Evolutionary conservation across 2,888 invertebrate species (phyloP).

Genomic region (Phyllotreta striolata): DNA sequence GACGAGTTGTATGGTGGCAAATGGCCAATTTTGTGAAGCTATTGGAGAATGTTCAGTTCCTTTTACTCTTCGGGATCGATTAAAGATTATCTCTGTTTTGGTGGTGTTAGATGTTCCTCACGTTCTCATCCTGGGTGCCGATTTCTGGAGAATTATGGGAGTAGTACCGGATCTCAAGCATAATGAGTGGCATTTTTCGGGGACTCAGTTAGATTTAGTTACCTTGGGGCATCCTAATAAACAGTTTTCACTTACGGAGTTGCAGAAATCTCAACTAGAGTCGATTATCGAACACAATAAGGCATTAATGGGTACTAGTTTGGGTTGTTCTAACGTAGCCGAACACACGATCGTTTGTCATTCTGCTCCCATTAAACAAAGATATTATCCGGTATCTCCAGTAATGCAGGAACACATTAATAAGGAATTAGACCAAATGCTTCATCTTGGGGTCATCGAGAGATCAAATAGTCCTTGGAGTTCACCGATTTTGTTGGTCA

Average conservation of each 20-base stretch:
- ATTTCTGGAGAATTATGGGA: constrained; percentile 16
- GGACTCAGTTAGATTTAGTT: neutral
- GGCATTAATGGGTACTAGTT: constrained; percentile 1
- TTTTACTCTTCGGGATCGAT: constrained; percentile 20
- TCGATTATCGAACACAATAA: too few relatives aligned
- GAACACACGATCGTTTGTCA: constrained; percentile 3
- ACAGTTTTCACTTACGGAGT: too few relatives aligned
- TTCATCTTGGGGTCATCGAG: constrained; percentile 45
- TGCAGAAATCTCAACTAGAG: too few relatives aligned
- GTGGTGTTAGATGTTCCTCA: constrained; percentile 9
- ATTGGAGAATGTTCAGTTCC: constrained; percentile 25
- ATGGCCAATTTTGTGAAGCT: constrained; percentile 27
- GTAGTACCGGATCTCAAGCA: constrained; percentile 21
- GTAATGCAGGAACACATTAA: constrained; percentile 33
- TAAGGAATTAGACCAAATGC: constrained; percentile 41
- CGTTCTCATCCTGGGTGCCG: neutral
- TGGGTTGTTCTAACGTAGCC: neutral
- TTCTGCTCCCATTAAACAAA: constrained; percentile 33
- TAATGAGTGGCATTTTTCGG: constrained; percentile 26
- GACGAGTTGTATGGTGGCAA: constrained; percentile 27
- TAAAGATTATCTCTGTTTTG: constrained; percentile 20
- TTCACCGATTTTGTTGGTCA: constrained; percentile 34
- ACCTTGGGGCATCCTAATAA: too few relatives aligned
- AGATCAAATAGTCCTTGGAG: constrained; percentile 49
- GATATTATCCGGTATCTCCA: constrained; percentile 39